A percentile compares a stretch with the other conserved stretches of the same genome.
Conservation (phyloP, 2,797 vertebrate genomes). For the Ara ararauna region DNA sequence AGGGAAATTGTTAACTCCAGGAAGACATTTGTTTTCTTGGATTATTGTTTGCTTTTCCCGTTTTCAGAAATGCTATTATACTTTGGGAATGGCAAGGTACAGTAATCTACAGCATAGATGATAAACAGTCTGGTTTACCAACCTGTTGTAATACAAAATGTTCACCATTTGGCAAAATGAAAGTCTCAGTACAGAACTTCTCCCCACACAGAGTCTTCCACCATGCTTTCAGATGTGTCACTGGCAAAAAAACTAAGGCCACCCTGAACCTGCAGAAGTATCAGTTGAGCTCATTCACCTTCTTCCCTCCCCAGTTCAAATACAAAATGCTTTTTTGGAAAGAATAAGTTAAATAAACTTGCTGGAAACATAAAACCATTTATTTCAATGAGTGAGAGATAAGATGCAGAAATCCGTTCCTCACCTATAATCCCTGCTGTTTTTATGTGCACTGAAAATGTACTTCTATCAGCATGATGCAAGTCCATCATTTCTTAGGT, state of each 20-base stretch:
- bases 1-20: background rate
- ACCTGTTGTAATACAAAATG: background rate
- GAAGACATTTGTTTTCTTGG: background rate
- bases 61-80: background rate
- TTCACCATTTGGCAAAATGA: background rate
- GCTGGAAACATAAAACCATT: slow-evolving; percentile 14
- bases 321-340: background rate
- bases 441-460: slow-evolving; percentile 44
- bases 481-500: slow-evolving; percentile 52
- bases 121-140: background rate
- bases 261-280: background rate
- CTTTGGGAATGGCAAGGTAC: background rate
- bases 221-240: background rate
- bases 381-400: slow-evolving; percentile 27
- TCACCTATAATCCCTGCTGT: slow-evolving; percentile 53
- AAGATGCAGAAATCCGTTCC: slow-evolving; percentile 31
- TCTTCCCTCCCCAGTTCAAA: background rate
- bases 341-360: slow-evolving; percentile 22
- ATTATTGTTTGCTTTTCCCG: background rate
- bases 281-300: background rate
- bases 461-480: slow-evolving; percentile 44
- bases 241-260: background rate
- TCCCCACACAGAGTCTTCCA: background rate
- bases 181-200: background rate
- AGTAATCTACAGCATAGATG: background rate